Percentiles rank a stretch among this genome's conserved stretches.
phyloP scores from a whole-genome alignment of 2,797 vertebrate species.

The Mormyrops boulengeri region DNA sequence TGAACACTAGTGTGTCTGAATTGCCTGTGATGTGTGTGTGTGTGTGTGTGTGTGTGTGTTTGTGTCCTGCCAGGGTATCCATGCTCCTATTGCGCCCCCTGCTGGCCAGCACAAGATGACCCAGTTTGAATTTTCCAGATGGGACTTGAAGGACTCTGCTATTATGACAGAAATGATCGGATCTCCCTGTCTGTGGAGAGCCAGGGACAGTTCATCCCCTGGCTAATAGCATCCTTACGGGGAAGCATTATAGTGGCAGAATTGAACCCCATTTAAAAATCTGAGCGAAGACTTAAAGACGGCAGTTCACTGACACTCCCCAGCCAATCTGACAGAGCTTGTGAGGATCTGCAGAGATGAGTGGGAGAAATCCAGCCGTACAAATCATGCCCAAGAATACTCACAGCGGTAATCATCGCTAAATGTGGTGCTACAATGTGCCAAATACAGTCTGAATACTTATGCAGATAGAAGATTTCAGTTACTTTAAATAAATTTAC shows the following conservation, averaged over 20 bases:
- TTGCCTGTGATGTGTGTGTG: background rate
- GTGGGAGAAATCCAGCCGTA: background rate
- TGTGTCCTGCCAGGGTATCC: background rate
- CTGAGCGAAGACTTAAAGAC: background rate
- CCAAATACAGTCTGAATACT: background rate
- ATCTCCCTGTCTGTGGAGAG: background rate
- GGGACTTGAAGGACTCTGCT: background rate
- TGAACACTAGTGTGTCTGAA: background rate
- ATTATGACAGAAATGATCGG: background rate
- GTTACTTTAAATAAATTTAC: background rate
- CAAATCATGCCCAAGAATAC: background rate
- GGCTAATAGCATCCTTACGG: background rate
- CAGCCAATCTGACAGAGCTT: background rate
- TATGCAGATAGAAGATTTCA: background rate
- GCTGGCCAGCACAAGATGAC: background rate
- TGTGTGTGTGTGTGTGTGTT: background rate
- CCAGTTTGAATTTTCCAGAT: background rate
- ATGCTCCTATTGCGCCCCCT: background rate
- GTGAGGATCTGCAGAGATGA: background rate
- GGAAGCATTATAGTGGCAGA: background rate
- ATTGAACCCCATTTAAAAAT: background rate
- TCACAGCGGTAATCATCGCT: background rate
- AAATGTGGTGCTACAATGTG: background rate
- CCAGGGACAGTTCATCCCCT: background rate
- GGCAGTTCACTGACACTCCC: background rate